These are phyloP conservation scores for Anolis sagrei DNA, from an alignment of 2,113 vertebrate species.

Conservation along the genomic window DNA sequence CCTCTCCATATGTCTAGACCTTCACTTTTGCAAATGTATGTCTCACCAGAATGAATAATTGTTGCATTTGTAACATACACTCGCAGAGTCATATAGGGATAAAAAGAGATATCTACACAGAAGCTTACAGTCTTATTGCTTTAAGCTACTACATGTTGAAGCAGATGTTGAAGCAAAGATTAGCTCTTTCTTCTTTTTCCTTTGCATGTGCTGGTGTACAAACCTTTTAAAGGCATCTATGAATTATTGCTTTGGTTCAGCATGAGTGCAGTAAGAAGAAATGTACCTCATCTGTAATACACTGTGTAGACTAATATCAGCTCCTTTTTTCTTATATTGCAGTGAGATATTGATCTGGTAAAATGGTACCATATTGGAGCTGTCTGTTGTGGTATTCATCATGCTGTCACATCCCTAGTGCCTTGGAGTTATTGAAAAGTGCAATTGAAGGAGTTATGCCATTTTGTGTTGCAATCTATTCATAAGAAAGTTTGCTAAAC, in stretches of 20 bases:
- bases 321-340: conserved; percentile 99
- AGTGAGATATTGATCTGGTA: conserved; percentile 99
- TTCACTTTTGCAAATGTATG: conserved; percentile 46
- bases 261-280: conserved; percentile 94
- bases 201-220: conserved; percentile 84
- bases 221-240: conserved; percentile 88
- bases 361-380: conserved; percentile 99
- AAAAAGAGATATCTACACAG: conserved; percentile 50
- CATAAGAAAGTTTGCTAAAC: conserved; percentile 87
- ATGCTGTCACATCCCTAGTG: conserved; percentile 96
- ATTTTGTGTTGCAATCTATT: conserved; percentile 94
- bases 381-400: conserved; percentile 99
- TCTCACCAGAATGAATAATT: conserved; percentile 29
- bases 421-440: conserved; percentile 98
- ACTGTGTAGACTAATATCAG: conserved; percentile 99
- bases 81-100: conserved; percentile 66
- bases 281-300: conserved; percentile 99
- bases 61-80: conserved; percentile 57
- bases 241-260: conserved; percentile 95
- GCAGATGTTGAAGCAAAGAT: conserved; percentile 89
- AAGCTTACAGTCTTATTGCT: conserved; percentile 56
- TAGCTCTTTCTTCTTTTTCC: conserved; percentile 80
- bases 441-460: conserved; percentile 95
- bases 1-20: conserved; percentile 22
- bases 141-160: conserved; percentile 81